Percentiles rank a stretch among this genome's conserved stretches.
Conservation (phyloP, 1,140 invertebrate genomes). For the Sarcophaga bullata region DNA sequence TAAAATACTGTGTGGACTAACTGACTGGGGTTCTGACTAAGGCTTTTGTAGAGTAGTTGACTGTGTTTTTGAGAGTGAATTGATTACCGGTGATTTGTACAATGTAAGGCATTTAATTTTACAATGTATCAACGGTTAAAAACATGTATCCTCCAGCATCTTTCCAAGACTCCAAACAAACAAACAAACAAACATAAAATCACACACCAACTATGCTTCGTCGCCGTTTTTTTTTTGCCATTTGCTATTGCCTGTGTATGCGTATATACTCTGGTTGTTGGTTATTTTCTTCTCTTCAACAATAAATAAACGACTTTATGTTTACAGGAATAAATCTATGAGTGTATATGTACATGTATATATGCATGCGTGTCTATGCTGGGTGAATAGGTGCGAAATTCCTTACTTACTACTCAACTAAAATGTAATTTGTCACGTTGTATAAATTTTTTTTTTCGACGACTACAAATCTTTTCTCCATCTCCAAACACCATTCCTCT, state of each 20-base stretch:
- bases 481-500: neutral
- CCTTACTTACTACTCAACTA: slow-evolving; percentile 22
- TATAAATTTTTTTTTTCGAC: neutral
- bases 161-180: neutral
- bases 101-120: slow-evolving; percentile 42
- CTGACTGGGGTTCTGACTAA: too few species aligned
- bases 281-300: neutral
- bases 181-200: neutral
- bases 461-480: neutral
- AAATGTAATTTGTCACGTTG: slow-evolving; percentile 35
- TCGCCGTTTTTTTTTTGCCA: slow-evolving; percentile 2
- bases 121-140: slow-evolving; percentile 37
- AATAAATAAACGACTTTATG: slow-evolving; percentile 29
- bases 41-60: neutral
- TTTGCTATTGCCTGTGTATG: neutral
- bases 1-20: neutral
- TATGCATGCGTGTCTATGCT: neutral
- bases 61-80: slow-evolving; percentile 23
- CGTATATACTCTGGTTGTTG: too few species aligned
- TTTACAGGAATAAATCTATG: neutral
- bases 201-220: neutral
- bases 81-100: slow-evolving; percentile 44
- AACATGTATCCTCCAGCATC: slow-evolving; percentile 32
- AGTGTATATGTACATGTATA: too few species aligned
- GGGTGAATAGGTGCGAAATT: slow-evolving; percentile 40